phyloP scores from a whole-genome alignment of 2,888 invertebrate species.

The Dynastes grantii region DNA sequence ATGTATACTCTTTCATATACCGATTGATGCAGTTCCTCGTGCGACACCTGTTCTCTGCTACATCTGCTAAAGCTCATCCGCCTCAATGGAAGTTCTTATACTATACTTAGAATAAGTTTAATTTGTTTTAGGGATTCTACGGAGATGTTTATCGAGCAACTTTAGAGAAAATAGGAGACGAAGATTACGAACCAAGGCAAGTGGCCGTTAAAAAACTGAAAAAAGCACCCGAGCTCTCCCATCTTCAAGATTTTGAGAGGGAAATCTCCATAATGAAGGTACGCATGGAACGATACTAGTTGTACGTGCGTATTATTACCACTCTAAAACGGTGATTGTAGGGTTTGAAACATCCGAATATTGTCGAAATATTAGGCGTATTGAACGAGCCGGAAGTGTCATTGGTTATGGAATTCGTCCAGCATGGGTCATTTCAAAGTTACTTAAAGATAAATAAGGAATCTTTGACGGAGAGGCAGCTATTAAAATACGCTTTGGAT shows the following conservation, averaged over 20 bases:
- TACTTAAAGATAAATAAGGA: conserved; percentile 85
- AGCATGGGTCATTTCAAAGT: conserved; percentile 86
- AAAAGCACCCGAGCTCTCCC: conserved; percentile 70
- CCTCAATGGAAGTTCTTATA: no score
- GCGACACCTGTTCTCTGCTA: not conserved
- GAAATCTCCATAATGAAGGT: conserved; percentile 94
- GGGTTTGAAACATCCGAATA: conserved; percentile 88
- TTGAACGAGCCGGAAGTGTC: conserved; percentile 84
- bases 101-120: no score
- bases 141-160: conserved; percentile 88
- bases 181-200: conserved; percentile 71
- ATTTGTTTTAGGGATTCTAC: conserved; percentile 81
- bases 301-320: no score
- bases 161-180: conserved; percentile 74
- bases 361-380: conserved; percentile 89
- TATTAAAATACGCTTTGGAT: conserved; percentile 86
- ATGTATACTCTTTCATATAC: no score
- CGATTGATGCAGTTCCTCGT: no score
- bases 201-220: conserved; percentile 82
- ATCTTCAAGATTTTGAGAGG: conserved; percentile 83
- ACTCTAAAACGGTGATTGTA: conserved; percentile 63
- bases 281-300: conserved; percentile 49
- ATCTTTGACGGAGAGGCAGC: conserved; percentile 75
- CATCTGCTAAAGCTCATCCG: no score
- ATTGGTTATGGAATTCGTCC: conserved; percentile 92